phyloP scores from a whole-genome alignment of 1,140 invertebrate species.

The Aphelinus certus region DNA sequence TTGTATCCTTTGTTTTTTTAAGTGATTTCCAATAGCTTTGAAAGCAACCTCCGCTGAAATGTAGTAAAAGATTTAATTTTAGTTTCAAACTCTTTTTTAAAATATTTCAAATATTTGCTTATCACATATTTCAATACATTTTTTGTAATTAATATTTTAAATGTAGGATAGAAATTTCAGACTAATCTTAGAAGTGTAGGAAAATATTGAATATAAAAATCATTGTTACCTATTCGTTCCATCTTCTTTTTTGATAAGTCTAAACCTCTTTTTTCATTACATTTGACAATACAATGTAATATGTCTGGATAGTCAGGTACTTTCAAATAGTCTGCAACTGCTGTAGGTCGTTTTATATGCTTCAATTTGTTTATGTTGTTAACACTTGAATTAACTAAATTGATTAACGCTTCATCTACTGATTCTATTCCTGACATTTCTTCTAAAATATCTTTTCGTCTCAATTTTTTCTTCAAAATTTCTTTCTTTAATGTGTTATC shows the following conservation, averaged over 20 bases:
- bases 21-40: constrained; percentile 63
- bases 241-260: constrained; percentile 54
- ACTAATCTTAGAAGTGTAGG: not conserved
- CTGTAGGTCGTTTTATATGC: constrained; percentile 18
- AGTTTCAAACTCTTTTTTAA: not conserved
- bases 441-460: constrained; percentile 24
- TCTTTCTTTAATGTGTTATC: constrained; percentile 18
- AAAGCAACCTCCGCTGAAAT: constrained; percentile 67
- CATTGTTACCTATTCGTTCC: constrained; percentile 61
- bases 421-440: constrained; percentile 56
- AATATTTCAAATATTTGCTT: not conserved
- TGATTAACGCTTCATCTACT: constrained; percentile 68
- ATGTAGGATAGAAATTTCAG: too few species aligned
- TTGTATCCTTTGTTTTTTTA: constrained; percentile 65
- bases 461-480: constrained; percentile 29
- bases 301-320: constrained; percentile 72
- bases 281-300: constrained; percentile 62
- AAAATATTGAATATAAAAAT: not conserved
- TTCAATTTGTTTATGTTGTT: constrained; percentile 27
- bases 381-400: constrained; percentile 60
- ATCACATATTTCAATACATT: too few species aligned
- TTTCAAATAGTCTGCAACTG: constrained; percentile 44
- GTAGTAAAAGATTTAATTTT: constrained; percentile 37
- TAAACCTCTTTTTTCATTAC: constrained; percentile 59
- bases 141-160: too few species aligned